phyloP scores from a whole-genome alignment of 2,113 vertebrate genomes.

The Dendropsophus ebraccatus region DNA sequence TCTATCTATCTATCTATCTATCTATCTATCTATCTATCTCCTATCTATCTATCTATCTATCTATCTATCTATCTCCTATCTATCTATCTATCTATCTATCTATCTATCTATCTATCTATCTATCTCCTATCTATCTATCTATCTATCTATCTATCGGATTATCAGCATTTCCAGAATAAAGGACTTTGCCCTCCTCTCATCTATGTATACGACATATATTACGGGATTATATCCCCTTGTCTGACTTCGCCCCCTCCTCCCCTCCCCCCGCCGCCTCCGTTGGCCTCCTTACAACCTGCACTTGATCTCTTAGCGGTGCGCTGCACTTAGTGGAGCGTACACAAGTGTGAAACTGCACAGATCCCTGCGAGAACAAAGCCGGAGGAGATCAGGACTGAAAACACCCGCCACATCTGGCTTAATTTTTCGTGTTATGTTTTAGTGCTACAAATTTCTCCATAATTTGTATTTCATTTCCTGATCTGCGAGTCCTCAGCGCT shows the following conservation, averaged over 20 bases:
- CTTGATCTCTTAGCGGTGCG: background rate
- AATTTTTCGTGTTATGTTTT: slow-evolving; percentile 16
- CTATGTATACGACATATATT: background rate
- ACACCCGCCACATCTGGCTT: slow-evolving; percentile 46
- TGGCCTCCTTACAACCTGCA: slow-evolving; percentile 15
- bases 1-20: too few species aligned
- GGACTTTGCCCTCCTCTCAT: background rate
- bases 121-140: too few species aligned
- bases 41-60: too few species aligned
- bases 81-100: too few species aligned
- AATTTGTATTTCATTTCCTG: slow-evolving; percentile 40
- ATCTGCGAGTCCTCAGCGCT: slow-evolving; percentile 5
- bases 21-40: too few species aligned
- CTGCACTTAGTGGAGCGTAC: slow-evolving; percentile 30
- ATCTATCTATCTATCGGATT: too few species aligned
- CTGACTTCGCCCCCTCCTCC: background rate
- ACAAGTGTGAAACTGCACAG: slow-evolving; percentile 47
- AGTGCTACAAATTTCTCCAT: slow-evolving; percentile 21
- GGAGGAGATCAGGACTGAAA: background rate
- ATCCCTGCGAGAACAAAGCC: slow-evolving; percentile 20
- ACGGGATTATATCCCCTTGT: background rate
- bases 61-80: too few species aligned
- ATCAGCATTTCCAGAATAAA: background rate
- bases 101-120: too few species aligned
- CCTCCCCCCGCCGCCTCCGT: background rate